Evolutionary conservation across 2,888 invertebrate genomes (phyloP).

Genomic region (Cryptops parisi): DNA sequence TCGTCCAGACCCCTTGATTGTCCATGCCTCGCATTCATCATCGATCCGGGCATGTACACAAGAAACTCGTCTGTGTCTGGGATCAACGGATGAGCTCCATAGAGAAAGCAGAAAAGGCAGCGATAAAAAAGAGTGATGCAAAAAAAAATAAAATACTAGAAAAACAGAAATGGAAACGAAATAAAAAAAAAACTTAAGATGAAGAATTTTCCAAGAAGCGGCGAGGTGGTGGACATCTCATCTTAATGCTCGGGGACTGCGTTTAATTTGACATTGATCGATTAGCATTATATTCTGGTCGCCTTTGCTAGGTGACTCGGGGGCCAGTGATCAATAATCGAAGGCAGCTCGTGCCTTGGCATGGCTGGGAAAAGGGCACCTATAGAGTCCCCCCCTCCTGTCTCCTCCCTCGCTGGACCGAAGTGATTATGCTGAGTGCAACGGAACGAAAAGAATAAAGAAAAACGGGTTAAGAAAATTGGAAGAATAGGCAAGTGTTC

Average conservation of each 20-base stretch:
- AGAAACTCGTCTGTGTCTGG: not conserved
- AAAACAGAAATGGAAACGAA: not conserved
- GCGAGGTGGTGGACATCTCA: not conserved
- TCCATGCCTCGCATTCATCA: not conserved
- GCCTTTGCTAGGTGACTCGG: not conserved
- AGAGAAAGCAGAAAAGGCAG: not conserved
- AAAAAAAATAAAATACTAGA: not conserved
- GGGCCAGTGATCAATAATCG: not conserved
- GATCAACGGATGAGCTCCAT: not conserved
- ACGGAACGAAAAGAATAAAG: not conserved
- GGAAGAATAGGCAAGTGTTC: too few relatives aligned
- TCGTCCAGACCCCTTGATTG: not conserved
- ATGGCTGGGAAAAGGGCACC: too few relatives aligned
- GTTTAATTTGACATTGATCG: constrained; percentile 14
- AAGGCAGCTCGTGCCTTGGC: too few relatives aligned
- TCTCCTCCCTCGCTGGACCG: not conserved
- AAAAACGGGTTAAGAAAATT: not conserved
- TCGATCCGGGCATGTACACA: not conserved
- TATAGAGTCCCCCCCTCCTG: too few relatives aligned
- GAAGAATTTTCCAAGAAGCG: not conserved
- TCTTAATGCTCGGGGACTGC: not conserved
- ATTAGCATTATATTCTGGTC: constrained; percentile 13
- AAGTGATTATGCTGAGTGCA: not conserved
- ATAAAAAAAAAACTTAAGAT: not conserved
- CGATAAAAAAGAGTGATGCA: not conserved